Evolutionary conservation across 2,797 vertebrate species (phyloP).

Genomic region (Rhinophrynus dorsalis): DNA sequence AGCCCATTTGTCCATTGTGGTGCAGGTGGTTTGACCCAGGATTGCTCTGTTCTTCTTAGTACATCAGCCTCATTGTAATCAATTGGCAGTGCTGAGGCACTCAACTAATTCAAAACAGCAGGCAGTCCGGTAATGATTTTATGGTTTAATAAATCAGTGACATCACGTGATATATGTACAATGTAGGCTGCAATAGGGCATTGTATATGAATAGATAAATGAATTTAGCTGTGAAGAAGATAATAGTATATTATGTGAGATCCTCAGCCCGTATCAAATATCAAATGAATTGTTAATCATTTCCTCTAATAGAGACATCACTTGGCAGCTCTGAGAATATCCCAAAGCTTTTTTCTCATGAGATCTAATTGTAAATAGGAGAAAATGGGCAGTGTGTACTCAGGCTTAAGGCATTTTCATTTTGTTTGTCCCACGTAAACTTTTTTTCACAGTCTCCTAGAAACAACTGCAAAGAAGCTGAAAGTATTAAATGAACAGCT

Average conservation of each 20-base stretch:
- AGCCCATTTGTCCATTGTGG: too few species aligned
- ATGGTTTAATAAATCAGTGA: conserved; percentile 23
- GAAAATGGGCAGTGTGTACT: conserved; percentile 31
- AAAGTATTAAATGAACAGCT: conserved; percentile 36
- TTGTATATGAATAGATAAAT: conserved; percentile 26
- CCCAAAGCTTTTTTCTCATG: conserved; percentile 43
- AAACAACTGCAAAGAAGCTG: conserved; percentile 58
- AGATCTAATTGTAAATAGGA: conserved; percentile 39
- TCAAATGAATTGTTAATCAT: conserved; percentile 38
- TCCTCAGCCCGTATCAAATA: conserved; percentile 12
- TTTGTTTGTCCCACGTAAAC: conserved; percentile 56
- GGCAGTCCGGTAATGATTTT: neutral
- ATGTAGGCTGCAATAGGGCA: conserved; percentile 1
- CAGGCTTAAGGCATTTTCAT: conserved; percentile 55
- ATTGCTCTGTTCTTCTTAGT: too few species aligned
- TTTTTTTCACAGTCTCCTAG: conserved; percentile 50
- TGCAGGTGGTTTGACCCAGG: too few species aligned
- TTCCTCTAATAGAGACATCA: conserved; percentile 40
- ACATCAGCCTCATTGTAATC: too few species aligned
- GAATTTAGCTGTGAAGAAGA: too few species aligned
- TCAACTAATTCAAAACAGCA: neutral
- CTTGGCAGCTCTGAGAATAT: conserved; percentile 44
- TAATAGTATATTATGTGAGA: too few species aligned
- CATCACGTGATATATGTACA: conserved; percentile 5
- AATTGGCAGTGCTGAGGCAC: too few species aligned